A percentile compares a stretch with the other conserved stretches of the same genome.
Conservation (phyloP, 2,797 vertebrate species). For the Dendrocincla tyrannina region DNA sequence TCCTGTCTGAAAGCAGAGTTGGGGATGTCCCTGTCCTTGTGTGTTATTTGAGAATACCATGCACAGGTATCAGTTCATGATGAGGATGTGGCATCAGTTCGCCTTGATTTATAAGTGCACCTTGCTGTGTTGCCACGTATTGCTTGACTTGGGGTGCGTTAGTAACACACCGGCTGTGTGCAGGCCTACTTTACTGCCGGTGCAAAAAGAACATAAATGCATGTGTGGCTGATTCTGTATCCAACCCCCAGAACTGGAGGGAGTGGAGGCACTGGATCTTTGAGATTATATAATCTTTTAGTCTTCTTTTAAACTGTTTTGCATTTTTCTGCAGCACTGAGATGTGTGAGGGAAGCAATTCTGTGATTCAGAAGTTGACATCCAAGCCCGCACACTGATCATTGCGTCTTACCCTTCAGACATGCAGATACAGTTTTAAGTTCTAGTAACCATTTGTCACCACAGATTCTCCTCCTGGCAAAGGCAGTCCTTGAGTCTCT, state of each 20-base stretch:
- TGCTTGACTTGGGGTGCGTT: background rate
- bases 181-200: background rate
- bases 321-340: background rate
- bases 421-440: background rate
- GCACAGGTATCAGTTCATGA: background rate
- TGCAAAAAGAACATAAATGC: background rate
- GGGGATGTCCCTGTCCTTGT: background rate
- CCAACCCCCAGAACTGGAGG: background rate
- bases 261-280: background rate
- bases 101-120: background rate
- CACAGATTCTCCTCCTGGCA: background rate
- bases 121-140: background rate
- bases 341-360: background rate
- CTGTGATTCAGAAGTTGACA: background rate
- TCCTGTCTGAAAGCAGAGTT: background rate
- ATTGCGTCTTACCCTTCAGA: background rate
- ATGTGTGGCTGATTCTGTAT: background rate
- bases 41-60: background rate
- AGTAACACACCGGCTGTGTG: fast-evolving
- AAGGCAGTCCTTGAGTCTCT: background rate
- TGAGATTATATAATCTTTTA: background rate
- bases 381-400: background rate
- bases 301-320: background rate
- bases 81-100: background rate
- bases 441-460: background rate